phyloP scores from a whole-genome alignment of 2,888 invertebrate species.

The Nomada goodeniana region DNA sequence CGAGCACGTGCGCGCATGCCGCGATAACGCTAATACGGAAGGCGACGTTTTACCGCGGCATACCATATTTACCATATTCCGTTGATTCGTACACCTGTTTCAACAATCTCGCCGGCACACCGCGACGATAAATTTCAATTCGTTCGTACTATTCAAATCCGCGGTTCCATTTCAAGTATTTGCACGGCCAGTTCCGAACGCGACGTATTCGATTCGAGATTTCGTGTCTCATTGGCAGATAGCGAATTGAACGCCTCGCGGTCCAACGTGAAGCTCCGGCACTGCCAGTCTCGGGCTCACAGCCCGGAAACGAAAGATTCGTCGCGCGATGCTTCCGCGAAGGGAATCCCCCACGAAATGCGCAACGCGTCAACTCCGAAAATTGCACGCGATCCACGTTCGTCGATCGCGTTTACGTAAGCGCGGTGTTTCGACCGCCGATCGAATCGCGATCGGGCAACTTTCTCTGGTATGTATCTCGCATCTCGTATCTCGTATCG shows the following conservation, averaged over 20 bases:
- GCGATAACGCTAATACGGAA: constrained; percentile 1
- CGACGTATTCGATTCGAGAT: too few relatives aligned
- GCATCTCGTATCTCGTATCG: constrained; percentile 49
- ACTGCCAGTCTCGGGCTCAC: too few relatives aligned
- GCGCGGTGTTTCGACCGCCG: constrained; percentile 61
- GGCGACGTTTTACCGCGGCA: neutral
- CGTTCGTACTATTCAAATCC: neutral
- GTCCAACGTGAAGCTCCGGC: too few relatives aligned
- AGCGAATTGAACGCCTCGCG: too few relatives aligned
- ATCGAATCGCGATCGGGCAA: constrained; percentile 53
- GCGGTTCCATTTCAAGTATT: too few relatives aligned
- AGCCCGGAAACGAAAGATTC: too few relatives aligned
- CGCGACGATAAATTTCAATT: neutral
- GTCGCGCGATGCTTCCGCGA: too few relatives aligned
- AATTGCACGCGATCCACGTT: constrained; percentile 26
- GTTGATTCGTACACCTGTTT: neutral
- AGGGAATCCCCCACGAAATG: too few relatives aligned
- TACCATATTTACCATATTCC: constrained; percentile 5
- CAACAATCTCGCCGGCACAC: too few relatives aligned
- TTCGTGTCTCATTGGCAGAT: too few relatives aligned
- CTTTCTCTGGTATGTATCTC: constrained; percentile 70
- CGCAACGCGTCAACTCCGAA: neutral
- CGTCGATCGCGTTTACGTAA: constrained; percentile 63
- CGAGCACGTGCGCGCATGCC: neutral
- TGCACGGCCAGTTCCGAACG: too few relatives aligned